Base-by-base conservation (phyloP, 2,888 invertebrate species). In the Pyrrhosoma nymphula region DNA sequence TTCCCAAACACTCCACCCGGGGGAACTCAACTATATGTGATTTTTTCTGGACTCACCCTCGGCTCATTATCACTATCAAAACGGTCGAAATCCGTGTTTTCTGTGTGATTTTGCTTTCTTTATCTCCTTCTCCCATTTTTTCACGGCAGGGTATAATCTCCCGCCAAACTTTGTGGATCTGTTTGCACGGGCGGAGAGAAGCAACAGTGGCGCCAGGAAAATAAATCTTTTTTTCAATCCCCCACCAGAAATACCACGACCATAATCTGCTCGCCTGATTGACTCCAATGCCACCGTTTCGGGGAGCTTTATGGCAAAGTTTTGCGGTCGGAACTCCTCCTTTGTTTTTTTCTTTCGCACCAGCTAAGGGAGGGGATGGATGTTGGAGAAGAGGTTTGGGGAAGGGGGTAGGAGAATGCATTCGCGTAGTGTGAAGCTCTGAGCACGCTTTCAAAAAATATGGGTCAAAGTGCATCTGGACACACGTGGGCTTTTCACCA, bases 391-490 rank as follows among this genome's bases (percentile, higher is more conserved):
- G 82, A 3, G 30, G 16, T 4, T 69, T 8, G 82, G 14, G 63
- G 35, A 35, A 23, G 35, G 47, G 47, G 8, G 47, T 47, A 47
- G 47, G 47, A 47, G 47, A 47, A 47, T 12, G 69, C 39, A 47
- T 47, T 75, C 69, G 90, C 12, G 18, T 60, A 39, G 69, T 23
- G 69, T 23, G 63, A 47, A 69, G 47, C 75, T 26, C 93, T 63
- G 35, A 18, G 93, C 23, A 60, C 47, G 93, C 26, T 93, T 69
- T 75, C 39, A 56, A 93, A 47, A 91, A 93, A 93, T 93, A 3
- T 93, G 69, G 93, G 93, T 93, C 93, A 93, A 93, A 93, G 35
- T 93, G 69, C 89, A 89, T 56, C 56, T 26, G 55, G 39, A 55
- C 26, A 47, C 26, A 56, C 23, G 56, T 47, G 56, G 89, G 55